These are phyloP conservation scores for Pygocentrus nattereri DNA, from an alignment of 2,797 vertebrate genomes.

Conservation along the genomic window DNA sequence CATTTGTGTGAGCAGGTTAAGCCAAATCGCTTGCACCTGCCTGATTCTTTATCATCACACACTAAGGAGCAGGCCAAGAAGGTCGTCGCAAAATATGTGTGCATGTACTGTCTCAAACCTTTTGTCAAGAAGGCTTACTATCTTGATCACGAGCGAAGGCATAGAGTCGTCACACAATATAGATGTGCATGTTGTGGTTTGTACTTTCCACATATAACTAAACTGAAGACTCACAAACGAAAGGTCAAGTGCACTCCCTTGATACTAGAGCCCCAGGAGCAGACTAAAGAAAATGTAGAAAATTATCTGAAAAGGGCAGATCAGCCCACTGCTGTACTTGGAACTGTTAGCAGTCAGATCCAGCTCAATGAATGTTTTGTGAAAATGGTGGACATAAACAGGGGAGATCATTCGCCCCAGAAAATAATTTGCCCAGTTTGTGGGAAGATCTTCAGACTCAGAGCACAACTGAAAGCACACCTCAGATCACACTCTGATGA, in stretches of 20 bases:
- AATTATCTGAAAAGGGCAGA: background rate
- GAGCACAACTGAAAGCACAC: conserved; percentile 57
- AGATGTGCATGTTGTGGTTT: conserved; percentile 72
- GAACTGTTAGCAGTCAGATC: background rate
- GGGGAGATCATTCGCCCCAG: conserved; percentile 40
- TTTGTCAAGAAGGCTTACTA: conserved; percentile 63
- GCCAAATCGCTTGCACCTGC: background rate
- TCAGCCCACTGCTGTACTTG: conserved; percentile 6
- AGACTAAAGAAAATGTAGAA: conserved; percentile 12
- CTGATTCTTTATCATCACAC: conserved; percentile 9
- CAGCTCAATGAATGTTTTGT: conserved; percentile 72
- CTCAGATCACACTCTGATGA: conserved; percentile 30
- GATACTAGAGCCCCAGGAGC: conserved; percentile 25
- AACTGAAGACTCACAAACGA: conserved; percentile 66
- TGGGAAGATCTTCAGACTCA: conserved; percentile 65
- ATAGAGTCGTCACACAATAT: conserved; percentile 74
- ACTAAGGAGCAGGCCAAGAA: conserved; percentile 7
- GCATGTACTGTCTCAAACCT: conserved; percentile 67
- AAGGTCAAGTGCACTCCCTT: conserved; percentile 65
- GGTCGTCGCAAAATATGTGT: conserved; percentile 46
- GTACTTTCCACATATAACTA: conserved; percentile 72
- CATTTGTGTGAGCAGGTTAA: conserved; percentile 65
- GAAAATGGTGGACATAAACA: conserved; percentile 76
- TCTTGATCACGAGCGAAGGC: conserved; percentile 71
- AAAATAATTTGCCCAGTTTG: conserved; percentile 63